Evolutionary conservation across 1,140 invertebrate genomes (phyloP), one percentile per base, ranked within the genome.

Genomic region (Brachionus koreanus): DNA sequence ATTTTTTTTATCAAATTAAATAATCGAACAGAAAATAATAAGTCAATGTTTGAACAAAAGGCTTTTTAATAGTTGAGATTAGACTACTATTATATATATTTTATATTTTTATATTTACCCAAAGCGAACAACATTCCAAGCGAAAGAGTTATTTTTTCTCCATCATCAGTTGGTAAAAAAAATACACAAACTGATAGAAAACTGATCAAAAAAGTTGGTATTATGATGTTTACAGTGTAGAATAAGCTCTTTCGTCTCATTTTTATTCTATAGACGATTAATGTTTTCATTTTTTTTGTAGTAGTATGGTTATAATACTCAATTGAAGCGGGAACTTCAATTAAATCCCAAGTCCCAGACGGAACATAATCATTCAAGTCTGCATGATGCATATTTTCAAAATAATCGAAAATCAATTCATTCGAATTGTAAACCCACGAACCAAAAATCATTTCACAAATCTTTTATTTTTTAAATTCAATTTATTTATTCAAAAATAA

Each of bases 281-380:
- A 63, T 3, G 75, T 65, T 43, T 74, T 83, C 35, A 67, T 33
- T 37, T 82, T 82, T n/a, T 83, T 83, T 16, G 52, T 79, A 10
- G 49, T 72, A 3, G 43, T 57, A 10, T 96, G 94, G 87, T 97
- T 97, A 86, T 96, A 82, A 46, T 83, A 83, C 65, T 87, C 85
- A 10, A 85, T 84, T 7, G 84, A 85, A 29, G 83, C 83, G 0
- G 97, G 97, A 82, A 97, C 96, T 90, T 95, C 95, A 42, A 99
- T 96, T 72, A 99, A 96, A 87, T 99, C 97, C 97, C 97, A 99
- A 3, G 97, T 98, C 19, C 97, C 97, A 83, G 95, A 97, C 16
- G 52, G 39, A 92, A 95, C 96, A 87, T 98, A 98, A 89, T 98
- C 96, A 0, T 94, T 96, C 10, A 98, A 89, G 89, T 98, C 96